Percentiles rank a stretch among this genome's conserved stretches.
Conservation (phyloP, 35 echinoderm and acorn worm genomes). For the Nesometra sesokonis region DNA sequence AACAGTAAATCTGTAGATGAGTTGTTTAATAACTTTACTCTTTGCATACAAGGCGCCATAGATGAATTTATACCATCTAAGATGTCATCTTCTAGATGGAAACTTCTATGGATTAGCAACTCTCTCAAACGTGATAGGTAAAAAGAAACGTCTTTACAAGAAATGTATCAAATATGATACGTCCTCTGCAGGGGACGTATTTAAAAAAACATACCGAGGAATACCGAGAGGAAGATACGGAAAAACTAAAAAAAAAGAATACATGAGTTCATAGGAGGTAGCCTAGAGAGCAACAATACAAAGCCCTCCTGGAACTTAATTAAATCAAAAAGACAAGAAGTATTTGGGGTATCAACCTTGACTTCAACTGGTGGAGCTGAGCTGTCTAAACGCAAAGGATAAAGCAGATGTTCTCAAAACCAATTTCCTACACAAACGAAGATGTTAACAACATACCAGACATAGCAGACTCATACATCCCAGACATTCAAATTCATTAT, state of each 20-base stretch:
- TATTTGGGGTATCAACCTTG: neutral
- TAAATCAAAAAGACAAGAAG: constrained; percentile 6
- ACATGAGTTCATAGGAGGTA: neutral
- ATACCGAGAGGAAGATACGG: constrained; percentile 8
- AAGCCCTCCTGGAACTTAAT: constrained; percentile 21
- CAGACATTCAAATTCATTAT: constrained; percentile 9
- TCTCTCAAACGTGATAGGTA: constrained; percentile 18
- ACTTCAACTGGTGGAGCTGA: neutral
- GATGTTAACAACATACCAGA: neutral
- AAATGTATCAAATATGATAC: constrained; percentile 28
- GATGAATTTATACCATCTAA: constrained; percentile 28
- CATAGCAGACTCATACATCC: neutral
- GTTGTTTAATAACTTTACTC: too few relatives aligned
- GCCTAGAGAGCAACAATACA: constrained; percentile 19
- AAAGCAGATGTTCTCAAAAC: constrained; percentile 19
- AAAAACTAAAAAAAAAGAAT: constrained; percentile 5
- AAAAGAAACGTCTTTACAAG: constrained; percentile 23
- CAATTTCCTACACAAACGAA: constrained; percentile 15
- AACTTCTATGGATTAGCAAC: constrained; percentile 41
- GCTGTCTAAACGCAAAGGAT: neutral
- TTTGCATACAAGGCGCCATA: neutral
- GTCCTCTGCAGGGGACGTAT: neutral
- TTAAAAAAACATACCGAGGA: constrained; percentile 7
- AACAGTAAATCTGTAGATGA: too few relatives aligned
- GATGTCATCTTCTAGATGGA: constrained; percentile 33